These are phyloP conservation scores for Dermatemys mawii DNA, from an alignment of 2,113 vertebrate genomes.

Conservation along the genomic window DNA sequence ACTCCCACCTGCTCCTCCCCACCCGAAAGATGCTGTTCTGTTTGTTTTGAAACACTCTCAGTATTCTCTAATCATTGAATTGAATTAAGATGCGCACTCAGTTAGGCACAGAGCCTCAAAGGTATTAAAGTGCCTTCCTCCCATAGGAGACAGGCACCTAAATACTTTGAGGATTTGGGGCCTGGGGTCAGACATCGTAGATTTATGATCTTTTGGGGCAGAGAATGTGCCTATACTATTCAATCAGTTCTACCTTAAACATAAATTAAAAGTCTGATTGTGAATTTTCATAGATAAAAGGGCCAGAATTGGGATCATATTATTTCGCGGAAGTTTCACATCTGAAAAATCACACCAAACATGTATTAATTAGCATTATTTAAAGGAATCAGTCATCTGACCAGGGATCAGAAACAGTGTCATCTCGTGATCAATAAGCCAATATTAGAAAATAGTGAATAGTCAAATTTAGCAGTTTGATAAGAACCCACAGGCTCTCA, in stretches of 20 bases:
- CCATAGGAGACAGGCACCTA: not conserved
- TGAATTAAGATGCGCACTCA: not conserved
- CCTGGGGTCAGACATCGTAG: not conserved
- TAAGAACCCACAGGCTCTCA: not conserved
- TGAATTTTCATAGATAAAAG: not conserved
- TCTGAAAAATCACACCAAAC: not conserved
- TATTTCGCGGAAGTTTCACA: not conserved
- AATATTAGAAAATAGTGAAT: not conserved
- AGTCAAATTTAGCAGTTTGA: not conserved
- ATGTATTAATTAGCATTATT: not conserved
- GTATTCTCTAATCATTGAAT: slow-evolving; percentile 43
- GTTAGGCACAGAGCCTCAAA: not conserved
- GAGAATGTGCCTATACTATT: not conserved
- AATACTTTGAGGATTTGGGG: not conserved
- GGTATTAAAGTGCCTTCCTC: not conserved
- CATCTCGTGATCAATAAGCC: not conserved
- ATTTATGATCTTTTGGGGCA: not conserved
- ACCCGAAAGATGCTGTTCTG: slow-evolving; percentile 11
- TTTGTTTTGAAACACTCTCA: slow-evolving; percentile 21
- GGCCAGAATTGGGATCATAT: not conserved
- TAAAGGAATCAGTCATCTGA: not conserved
- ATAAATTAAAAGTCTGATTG: not conserved
- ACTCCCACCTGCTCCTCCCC: slow-evolving; percentile 53
- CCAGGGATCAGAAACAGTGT: not conserved
- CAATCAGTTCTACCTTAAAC: too few relatives aligned